phyloP scores from a whole-genome alignment of 2,113 vertebrate species.

The Sylvietta virens region DNA sequence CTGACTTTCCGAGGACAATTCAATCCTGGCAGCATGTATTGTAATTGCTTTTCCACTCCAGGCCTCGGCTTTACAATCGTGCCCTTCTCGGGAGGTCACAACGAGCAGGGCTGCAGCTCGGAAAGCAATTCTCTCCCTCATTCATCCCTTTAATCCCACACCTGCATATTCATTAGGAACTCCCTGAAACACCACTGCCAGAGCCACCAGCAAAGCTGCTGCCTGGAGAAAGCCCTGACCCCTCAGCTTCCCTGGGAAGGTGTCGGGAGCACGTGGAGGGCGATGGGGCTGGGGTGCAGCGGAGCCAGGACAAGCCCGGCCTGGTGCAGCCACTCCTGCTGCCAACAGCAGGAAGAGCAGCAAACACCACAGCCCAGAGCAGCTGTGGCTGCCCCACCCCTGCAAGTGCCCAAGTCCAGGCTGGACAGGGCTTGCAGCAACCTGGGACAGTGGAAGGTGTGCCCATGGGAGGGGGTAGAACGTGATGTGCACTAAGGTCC shows the following conservation, averaged over 20 bases:
- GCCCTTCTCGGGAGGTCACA: constrained; percentile 70
- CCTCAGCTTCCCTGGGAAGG: background rate
- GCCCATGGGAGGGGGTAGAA: background rate
- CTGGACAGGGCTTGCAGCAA: rapidly evolving
- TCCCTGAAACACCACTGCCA: background rate
- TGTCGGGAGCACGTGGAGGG: background rate
- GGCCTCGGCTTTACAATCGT: background rate
- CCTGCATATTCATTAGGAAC: constrained; percentile 49
- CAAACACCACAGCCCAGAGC: background rate
- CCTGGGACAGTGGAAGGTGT: background rate
- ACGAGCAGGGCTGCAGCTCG: background rate
- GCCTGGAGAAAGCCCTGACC: background rate
- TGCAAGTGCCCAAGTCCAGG: background rate
- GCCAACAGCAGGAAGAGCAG: background rate
- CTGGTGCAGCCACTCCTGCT: background rate
- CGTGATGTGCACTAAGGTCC: background rate
- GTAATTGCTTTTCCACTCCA: constrained; percentile 25
- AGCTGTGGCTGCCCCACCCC: background rate
- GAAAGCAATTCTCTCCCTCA: constrained; percentile 19
- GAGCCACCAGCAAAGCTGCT: background rate
- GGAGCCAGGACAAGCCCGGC: background rate
- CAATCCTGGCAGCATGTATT: background rate
- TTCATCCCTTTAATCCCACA: constrained; percentile 63
- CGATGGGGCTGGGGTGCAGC: background rate
- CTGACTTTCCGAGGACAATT: constrained; percentile 33